Evolutionary conservation across 2,888 invertebrate species (phyloP).

Genomic region (Trissonchulus sp.): DNA sequence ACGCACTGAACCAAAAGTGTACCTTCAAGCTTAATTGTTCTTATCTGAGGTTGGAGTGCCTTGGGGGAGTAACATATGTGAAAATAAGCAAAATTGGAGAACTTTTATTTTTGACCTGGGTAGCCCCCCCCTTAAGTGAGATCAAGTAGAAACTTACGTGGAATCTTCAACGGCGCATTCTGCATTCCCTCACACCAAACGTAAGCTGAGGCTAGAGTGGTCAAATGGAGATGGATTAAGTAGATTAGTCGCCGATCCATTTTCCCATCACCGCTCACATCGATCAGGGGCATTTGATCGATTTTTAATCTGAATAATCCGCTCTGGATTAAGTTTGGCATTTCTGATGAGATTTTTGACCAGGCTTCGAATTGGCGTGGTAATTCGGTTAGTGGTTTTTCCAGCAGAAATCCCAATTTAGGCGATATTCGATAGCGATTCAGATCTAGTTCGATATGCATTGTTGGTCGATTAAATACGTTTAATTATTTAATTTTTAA

Average conservation of each 20-base stretch:
- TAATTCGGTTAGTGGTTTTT: neutral
- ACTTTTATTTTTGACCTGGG: too few species aligned
- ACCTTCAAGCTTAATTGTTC: too few species aligned
- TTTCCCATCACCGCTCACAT: neutral
- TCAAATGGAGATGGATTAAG: slow-evolving; percentile 29
- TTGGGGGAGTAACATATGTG: too few species aligned
- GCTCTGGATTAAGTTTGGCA: neutral
- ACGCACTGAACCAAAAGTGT: too few species aligned
- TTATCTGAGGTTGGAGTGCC: too few species aligned
- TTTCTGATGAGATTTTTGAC: neutral
- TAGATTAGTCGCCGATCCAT: slow-evolving; percentile 14
- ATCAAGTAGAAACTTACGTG: too few species aligned
- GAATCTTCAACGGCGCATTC: too few species aligned
- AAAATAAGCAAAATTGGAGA: too few species aligned
- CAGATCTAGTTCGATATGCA: too few species aligned
- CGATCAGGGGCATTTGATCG: slow-evolving; percentile 11
- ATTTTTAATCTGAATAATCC: neutral
- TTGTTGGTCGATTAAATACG: too few species aligned
- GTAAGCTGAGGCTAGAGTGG: slow-evolving; percentile 28
- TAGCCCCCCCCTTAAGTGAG: too few species aligned
- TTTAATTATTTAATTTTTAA: too few species aligned
- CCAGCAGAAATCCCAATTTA: slow-evolving; percentile 8
- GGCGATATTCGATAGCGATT: neutral
- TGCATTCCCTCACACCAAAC: slow-evolving; percentile 31
- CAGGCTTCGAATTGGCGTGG: slow-evolving; percentile 6